Percentiles rank a stretch among this genome's conserved stretches.
Evolutionary conservation across 2,113 vertebrate genomes (phyloP).

Genomic region (Xenotilapia leptura): DNA sequence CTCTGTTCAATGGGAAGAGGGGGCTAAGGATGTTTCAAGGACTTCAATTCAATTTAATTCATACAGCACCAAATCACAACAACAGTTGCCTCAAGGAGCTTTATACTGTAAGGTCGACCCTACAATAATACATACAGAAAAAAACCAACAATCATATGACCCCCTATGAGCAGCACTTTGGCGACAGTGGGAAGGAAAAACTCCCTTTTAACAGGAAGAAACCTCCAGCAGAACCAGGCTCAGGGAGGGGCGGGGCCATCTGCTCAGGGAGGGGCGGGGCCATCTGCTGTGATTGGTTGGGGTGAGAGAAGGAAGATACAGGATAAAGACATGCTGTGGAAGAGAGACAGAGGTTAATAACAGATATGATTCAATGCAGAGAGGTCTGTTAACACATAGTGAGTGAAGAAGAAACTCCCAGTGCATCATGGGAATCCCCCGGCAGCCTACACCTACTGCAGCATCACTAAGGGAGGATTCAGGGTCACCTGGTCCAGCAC

Average conservation of each 20-base stretch:
- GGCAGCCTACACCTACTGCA: rapidly evolving
- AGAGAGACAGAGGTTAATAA: background rate
- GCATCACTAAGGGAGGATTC: rapidly evolving
- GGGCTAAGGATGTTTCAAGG: too few relatives aligned
- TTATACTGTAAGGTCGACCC: rapidly evolving
- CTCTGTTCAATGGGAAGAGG: too few relatives aligned
- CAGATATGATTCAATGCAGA: rapidly evolving
- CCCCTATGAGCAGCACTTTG: background rate
- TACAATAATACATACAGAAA: rapidly evolving
- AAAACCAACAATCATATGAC: too few relatives aligned
- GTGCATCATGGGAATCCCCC: too few relatives aligned
- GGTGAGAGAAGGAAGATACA: background rate
- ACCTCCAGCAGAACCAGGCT: rapidly evolving
- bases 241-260: background rate
- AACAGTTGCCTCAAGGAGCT: rapidly evolving
- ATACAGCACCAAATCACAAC: too few relatives aligned
- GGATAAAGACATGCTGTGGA: background rate
- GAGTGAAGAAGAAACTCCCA: background rate
- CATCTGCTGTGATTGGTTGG: background rate
- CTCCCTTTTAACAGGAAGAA: background rate
- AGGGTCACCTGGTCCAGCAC: background rate
- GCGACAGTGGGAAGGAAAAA: background rate
- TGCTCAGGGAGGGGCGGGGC: background rate
- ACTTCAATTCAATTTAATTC: too few relatives aligned
- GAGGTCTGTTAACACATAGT: rapidly evolving